Evolutionary conservation across 2,797 vertebrate genomes (phyloP), one percentile per base, ranked within the genome.

Genomic region (Amphiprion clarkii): DNA sequence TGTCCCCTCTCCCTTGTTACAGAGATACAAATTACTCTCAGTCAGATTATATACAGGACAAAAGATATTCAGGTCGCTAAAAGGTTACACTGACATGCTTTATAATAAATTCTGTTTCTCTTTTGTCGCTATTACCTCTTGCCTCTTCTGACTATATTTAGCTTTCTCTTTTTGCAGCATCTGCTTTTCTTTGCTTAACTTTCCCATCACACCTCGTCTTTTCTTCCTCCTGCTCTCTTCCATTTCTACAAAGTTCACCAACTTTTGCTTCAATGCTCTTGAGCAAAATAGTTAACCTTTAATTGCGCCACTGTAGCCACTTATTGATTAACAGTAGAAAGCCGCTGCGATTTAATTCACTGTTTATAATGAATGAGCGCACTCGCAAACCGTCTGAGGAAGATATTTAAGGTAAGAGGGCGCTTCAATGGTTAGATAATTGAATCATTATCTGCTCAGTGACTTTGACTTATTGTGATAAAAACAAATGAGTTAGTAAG

Each of bases 61-160:
- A 46, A 80, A 78, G 62, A 77, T 71, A 88, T 90, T 82, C 65
- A 87, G 86, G 84, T 81, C 64, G 9, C 66, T 36, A 29, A 86
- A 89, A 91, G 86, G 86, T 87, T 83, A 71, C 64, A 4, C 71
- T 67, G 76, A 67, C 85, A 79, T 72, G 64, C 46, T 72, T 66
- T 70, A 67, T 77, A 51, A 82, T 67, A 61, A 16, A 72, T 74
- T 63, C 57, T 36, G 17, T 52, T 67, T 39, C 60, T 56, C 19
- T 58, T 56, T 53, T 76, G 52, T 54, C 61, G 44, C 58, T 42
- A 11, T 67, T 76, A 19, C 27, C 12, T 60, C 14, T 13, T 46
- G 10, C 68, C 44, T 67, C 56, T 42, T 23, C 49, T 49, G 13
- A 19, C 23, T 66, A 40, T 29, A 19, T 60, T 55, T 11, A 27